Conservation (phyloP, 2,888 invertebrate genomes). For the Tachina lurida region DNA sequence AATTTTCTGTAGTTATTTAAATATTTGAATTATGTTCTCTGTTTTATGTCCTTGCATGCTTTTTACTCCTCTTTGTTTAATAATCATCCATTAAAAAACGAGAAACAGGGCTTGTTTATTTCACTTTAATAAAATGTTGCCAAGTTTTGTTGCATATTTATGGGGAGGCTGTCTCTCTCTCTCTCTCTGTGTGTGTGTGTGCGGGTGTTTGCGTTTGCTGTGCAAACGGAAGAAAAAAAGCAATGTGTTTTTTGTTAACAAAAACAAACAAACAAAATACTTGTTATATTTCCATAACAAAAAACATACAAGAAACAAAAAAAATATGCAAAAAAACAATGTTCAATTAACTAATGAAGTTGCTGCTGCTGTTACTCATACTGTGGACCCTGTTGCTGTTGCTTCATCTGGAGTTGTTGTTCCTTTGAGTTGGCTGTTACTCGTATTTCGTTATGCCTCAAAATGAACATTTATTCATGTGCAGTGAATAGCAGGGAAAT, state of each 20-base stretch:
- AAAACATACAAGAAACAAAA: not conserved
- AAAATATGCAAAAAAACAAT: constrained; percentile 19
- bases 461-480: constrained; percentile 11
- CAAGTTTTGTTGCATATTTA: constrained; percentile 54
- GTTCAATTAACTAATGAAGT: constrained; percentile 70
- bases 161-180: not conserved
- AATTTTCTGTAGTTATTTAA: constrained; percentile 61
- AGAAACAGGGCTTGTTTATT: constrained; percentile 8
- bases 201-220: not conserved
- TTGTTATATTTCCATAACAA: constrained; percentile 21
- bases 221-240: constrained; percentile 3
- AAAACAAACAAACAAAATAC: not conserved
- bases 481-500: constrained; percentile 37
- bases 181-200: too few species aligned
- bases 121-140: constrained; percentile 49
- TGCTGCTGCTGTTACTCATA: constrained; percentile 20
- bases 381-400: not conserved
- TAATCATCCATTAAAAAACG: constrained; percentile 1
- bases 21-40: constrained; percentile 60
- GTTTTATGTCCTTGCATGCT: constrained; percentile 44
- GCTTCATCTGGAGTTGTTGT: constrained; percentile 4
- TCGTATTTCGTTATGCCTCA: constrained; percentile 22
- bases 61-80: constrained; percentile 25
- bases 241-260: constrained; percentile 38
- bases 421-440: not conserved